Percentiles rank a stretch among this genome's conserved stretches.
Conservation (phyloP, 2,888 invertebrate genomes). For the Imbricaverruca yamaguchii region DNA sequence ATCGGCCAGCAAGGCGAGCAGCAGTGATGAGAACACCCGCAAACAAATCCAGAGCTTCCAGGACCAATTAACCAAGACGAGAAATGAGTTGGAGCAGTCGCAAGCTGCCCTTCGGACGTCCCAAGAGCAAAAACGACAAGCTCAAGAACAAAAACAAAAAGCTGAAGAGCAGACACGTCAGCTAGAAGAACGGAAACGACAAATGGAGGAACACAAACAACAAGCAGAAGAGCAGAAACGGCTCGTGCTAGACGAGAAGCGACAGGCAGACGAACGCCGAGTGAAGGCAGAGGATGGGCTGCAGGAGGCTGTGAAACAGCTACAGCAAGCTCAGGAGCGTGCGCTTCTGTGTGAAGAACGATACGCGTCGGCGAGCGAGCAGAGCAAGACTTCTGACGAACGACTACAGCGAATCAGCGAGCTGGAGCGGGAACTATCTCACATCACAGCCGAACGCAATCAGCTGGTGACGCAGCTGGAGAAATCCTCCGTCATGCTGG, state of each 20-base stretch:
- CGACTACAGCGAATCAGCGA: constrained; percentile 50
- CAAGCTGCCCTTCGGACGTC: constrained; percentile 44
- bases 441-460: constrained; percentile 74
- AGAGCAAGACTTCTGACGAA: not conserved
- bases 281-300: constrained; percentile 35
- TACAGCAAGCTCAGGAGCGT: constrained; percentile 36
- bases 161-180: constrained; percentile 44
- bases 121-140: constrained; percentile 16
- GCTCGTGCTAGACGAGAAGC: not conserved
- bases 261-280: constrained; percentile 44
- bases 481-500: constrained; percentile 84
- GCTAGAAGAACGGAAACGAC: constrained; percentile 48
- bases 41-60: constrained; percentile 24
- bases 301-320: constrained; percentile 43
- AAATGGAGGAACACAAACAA: constrained; percentile 25
- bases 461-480: constrained; percentile 81
- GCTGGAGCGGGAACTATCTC: constrained; percentile 73
- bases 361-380: not conserved
- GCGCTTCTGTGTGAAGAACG: constrained; percentile 37
- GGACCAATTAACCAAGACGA: constrained; percentile 40
- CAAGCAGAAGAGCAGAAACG: not conserved
- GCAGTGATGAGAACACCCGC: not conserved
- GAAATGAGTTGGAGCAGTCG: constrained; percentile 54
- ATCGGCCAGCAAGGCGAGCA: constrained; percentile 32
- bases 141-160: constrained; percentile 15